phyloP scores from a whole-genome alignment of 2,888 invertebrate genomes.

The Drosophila crucigera region DNA sequence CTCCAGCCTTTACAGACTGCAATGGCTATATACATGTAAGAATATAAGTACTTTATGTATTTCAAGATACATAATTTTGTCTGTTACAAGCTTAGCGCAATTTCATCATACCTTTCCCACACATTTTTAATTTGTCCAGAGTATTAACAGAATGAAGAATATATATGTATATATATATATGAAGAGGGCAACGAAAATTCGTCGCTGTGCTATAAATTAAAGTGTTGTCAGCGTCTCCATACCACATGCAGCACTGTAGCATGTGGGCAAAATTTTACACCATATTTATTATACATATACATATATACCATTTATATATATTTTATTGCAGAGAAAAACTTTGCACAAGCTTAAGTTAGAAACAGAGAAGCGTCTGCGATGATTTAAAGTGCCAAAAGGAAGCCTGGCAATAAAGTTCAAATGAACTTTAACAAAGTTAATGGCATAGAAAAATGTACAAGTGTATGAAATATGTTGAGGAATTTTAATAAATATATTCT shows the following conservation, averaged over 20 bases:
- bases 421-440: neutral
- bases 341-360: neutral
- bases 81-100: neutral
- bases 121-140: neutral
- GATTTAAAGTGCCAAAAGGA: neutral
- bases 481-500: neutral
- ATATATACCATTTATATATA: conserved; percentile 3
- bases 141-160: neutral
- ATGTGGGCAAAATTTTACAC: conserved; percentile 59
- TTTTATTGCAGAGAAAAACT: conserved; percentile 48
- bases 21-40: accelerated
- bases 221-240: conserved; percentile 60
- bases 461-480: neutral
- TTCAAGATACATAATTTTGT: neutral
- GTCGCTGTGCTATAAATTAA: conserved; percentile 73
- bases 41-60: neutral
- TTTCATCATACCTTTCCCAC: neutral
- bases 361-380: neutral
- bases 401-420: neutral
- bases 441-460: neutral
- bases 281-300: conserved; percentile 64
- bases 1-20: neutral
- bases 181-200: conserved; percentile 52
- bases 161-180: conserved; percentile 1
- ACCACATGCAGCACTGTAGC: conserved; percentile 49